phyloP scores from a whole-genome alignment of 92 coral and sea anemone species.

The Paramuricea clavata region DNA sequence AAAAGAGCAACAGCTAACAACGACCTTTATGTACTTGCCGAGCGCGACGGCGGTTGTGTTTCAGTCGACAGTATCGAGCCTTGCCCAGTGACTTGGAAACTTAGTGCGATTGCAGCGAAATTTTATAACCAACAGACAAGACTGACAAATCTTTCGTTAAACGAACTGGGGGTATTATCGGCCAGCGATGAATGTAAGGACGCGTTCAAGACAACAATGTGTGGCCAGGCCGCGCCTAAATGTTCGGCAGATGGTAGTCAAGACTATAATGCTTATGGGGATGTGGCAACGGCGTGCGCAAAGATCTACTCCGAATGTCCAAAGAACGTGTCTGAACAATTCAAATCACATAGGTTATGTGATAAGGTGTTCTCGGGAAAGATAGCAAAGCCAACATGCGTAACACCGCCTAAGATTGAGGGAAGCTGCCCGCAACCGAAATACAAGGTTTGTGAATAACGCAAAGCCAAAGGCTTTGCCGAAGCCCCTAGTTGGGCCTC shows the following conservation, averaged over 20 bases:
- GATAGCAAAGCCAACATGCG: background rate
- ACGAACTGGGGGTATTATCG: background rate
- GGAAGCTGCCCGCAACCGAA: constrained; percentile 3
- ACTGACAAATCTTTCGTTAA: background rate
- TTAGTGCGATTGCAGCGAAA: background rate
- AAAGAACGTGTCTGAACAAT: background rate
- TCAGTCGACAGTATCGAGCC: constrained; percentile 12
- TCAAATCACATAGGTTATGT: background rate
- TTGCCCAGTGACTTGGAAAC: constrained; percentile 7
- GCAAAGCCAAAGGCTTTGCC: too few relatives aligned
- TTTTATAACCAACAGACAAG: background rate
- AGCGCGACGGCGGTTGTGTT: constrained; percentile 9
- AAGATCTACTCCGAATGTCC: constrained; percentile 6
- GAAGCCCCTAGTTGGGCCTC: too few relatives aligned
- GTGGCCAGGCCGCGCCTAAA: background rate
- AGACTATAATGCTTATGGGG: constrained; percentile 19
- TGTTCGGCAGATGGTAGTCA: constrained; percentile 9
- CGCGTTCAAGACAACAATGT: background rate
- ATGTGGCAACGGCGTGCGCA: background rate
- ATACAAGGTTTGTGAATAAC: background rate
- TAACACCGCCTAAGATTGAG: background rate
- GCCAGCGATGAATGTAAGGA: background rate
- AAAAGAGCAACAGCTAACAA: background rate
- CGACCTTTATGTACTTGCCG: background rate
- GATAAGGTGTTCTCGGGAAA: background rate